Base-by-base conservation (phyloP, 2,888 invertebrate genomes). In the Argyresthia goedartella region DNA sequence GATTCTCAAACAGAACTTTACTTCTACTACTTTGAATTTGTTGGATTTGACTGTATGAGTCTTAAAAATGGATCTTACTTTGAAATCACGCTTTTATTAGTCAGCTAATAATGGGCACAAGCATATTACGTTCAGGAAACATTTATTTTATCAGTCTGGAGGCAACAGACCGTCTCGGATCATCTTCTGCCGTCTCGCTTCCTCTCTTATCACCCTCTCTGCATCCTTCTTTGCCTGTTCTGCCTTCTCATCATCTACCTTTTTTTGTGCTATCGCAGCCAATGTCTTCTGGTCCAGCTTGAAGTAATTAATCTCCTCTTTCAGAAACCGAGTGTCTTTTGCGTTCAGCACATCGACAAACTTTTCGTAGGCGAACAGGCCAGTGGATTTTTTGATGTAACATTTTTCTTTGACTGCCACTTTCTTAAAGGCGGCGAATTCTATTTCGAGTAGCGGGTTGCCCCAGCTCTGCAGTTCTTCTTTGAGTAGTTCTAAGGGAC, bases 251-350 rank as follows among this genome's bases (percentile, higher is more conserved):
- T 78, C 80, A 52, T 66, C 63, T 1, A 81, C 81, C 62, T 78
- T 85, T 71, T 73, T 64, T 4, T 73, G 55, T 0, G 86, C 86
- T 78, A 86, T 72, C 52, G 61, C 81, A 51, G 81, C 81, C 52
- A 85, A 63, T 9, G 80, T 79, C 56, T 81, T 84, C 61, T 86
- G 86, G 53, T 86, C 86, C 15, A 86, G 57, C 58, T 85, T 86
- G 53, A 78, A 86, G 70, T 63, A 86, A 62, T 86, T 86, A 7
- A 85, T 66, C 0, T 86, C 86, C 56, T 86, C 86, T 45, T 71
- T 67, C 10, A 73, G 60, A 59, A 71, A 81, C 39, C 52, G 50
- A 15, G 52, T 58, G 56, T 86, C 86, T 50, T 73, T 82, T 11
- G 58, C 62, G 51, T 85, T 86, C 81, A 86, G 81, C 50, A 74